These are phyloP conservation scores for Eufriesea mexicana DNA, from an alignment of 1,140 invertebrate genomes.

Conservation along the genomic window DNA sequence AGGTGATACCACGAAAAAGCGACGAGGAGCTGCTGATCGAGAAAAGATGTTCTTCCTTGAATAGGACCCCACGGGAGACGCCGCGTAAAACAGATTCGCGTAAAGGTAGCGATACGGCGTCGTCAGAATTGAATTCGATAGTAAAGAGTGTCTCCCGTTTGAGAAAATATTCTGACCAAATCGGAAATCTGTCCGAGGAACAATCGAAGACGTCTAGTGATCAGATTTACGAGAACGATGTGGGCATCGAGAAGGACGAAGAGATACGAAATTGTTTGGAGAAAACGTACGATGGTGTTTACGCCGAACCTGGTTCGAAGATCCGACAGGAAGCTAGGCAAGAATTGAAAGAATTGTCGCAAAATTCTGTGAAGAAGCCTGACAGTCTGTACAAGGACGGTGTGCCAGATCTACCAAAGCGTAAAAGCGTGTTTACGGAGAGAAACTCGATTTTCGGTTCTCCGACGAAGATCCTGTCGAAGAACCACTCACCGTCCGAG, in stretches of 20 bases:
- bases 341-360: slow-evolving; percentile 66
- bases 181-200: slow-evolving; percentile 9
- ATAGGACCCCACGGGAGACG: background rate
- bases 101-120: background rate
- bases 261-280: slow-evolving; percentile 45
- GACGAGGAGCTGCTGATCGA: slow-evolving; percentile 12
- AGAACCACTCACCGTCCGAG: slow-evolving; percentile 48
- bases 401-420: slow-evolving; percentile 50
- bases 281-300: background rate
- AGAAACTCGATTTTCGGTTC: slow-evolving; percentile 54
- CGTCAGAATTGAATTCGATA: background rate
- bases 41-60: background rate
- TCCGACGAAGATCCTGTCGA: slow-evolving; percentile 65
- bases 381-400: slow-evolving; percentile 69
- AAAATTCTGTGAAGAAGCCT: slow-evolving; percentile 62
- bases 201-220: background rate
- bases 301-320: slow-evolving; percentile 60
- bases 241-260: slow-evolving; percentile 26
- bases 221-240: slow-evolving; percentile 33
- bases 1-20: background rate
- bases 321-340: slow-evolving; percentile 69
- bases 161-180: slow-evolving; percentile 5
- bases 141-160: background rate
- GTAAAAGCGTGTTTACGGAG: slow-evolving; percentile 63
- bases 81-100: background rate